A percentile compares a stretch with the other conserved stretches of the same genome.
Evolutionary conservation across 2,888 invertebrate species (phyloP).

Genomic region (Empis stercorea): DNA sequence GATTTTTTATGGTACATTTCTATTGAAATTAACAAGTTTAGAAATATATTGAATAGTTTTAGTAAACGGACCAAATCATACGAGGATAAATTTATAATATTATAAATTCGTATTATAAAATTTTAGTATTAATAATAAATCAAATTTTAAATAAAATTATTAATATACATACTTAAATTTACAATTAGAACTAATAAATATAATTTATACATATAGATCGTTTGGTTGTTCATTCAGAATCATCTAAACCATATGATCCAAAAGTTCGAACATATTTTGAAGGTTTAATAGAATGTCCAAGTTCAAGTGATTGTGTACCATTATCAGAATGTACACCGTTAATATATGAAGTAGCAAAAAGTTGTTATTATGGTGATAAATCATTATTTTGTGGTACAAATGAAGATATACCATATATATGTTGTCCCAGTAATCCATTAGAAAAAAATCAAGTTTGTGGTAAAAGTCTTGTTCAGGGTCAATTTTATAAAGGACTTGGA

Average conservation of each 20-base stretch:
- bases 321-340: slow-evolving; percentile 33
- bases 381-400: slow-evolving; percentile 32
- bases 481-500: slow-evolving; percentile 52
- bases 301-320: slow-evolving; percentile 31
- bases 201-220: slow-evolving; percentile 9
- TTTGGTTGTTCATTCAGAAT: slow-evolving; percentile 6
- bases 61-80: too few species aligned
- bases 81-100: too few species aligned
- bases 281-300: slow-evolving; percentile 17
- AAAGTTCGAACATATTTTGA: slow-evolving; percentile 25
- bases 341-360: slow-evolving; percentile 34
- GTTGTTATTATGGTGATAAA: slow-evolving; percentile 35
- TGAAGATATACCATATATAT: slow-evolving; percentile 34
- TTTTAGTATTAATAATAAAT: too few species aligned
- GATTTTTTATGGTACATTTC: too few species aligned
- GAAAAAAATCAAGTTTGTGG: slow-evolving; percentile 45
- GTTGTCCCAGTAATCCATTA: slow-evolving; percentile 33
- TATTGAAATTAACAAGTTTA: too few species aligned
- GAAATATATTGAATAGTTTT: too few species aligned
- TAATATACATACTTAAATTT: too few species aligned
- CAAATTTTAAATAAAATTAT: too few species aligned
- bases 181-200: too few species aligned
- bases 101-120: too few species aligned
- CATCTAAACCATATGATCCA: slow-evolving; percentile 8
- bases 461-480: slow-evolving; percentile 50